A percentile compares a stretch with the other conserved stretches of the same genome.
These are phyloP conservation scores for Folsomia candida DNA, from an alignment of 2,888 invertebrate species.

Conservation along the genomic window DNA sequence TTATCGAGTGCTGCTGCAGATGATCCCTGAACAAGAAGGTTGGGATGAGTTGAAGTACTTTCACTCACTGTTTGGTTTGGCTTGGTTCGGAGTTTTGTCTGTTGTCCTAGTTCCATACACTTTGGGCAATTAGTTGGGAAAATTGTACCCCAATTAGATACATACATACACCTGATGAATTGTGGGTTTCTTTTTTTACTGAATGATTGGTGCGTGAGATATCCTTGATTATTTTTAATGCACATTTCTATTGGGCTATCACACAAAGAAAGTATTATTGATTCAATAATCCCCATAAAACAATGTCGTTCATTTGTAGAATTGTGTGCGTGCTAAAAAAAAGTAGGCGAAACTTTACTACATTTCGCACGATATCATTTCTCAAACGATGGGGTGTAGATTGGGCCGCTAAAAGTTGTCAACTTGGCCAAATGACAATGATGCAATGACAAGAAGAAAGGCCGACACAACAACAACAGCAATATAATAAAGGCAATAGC, in stretches of 20 bases:
- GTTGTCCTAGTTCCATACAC: too few species aligned
- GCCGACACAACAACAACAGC: neutral
- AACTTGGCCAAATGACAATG: neutral
- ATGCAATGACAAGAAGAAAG: neutral
- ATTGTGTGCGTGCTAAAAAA: neutral
- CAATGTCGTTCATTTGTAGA: neutral
- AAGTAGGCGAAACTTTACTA: neutral
- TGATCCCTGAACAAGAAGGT: constrained; percentile 15
- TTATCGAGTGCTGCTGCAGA: constrained; percentile 30
- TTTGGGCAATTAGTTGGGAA: too few species aligned
- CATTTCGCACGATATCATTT: constrained; percentile 2
- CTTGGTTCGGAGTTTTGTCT: neutral
- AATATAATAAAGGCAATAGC: neutral
- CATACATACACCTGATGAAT: neutral
- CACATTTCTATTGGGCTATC: too few species aligned
- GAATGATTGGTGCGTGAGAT: too few species aligned
- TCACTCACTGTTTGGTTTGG: neutral
- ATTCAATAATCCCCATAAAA: neutral
- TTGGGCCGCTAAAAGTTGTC: neutral
- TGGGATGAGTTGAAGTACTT: neutral
- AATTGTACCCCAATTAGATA: neutral
- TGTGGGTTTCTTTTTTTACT: too few species aligned
- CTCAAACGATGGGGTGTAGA: neutral
- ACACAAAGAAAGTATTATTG: too few species aligned
- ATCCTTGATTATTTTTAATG: too few species aligned